Percentiles rank a stretch among this genome's conserved stretches.
Conservation (phyloP, 2,888 invertebrate genomes). For the Phrixothrix hirtus region DNA sequence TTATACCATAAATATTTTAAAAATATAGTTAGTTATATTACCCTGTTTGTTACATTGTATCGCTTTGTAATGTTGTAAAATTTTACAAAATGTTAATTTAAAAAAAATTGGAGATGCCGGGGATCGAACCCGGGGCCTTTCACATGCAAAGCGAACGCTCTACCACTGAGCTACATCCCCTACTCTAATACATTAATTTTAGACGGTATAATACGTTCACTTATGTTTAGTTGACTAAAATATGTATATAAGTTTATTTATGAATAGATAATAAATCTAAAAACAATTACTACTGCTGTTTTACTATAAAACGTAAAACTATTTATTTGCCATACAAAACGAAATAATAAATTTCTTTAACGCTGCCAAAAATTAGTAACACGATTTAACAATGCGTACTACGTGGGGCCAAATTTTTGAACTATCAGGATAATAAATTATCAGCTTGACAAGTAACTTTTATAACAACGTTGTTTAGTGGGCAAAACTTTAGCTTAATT, state of each 20-base stretch:
- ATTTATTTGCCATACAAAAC: not conserved
- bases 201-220: too few species aligned
- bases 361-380: constrained; percentile 30
- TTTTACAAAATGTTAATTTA: not conserved
- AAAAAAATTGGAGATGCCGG: constrained; percentile 82
- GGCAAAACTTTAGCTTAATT: too few species aligned
- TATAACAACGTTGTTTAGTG: constrained; percentile 13
- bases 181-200: not conserved
- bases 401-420: constrained; percentile 35
- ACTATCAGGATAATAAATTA: constrained; percentile 27
- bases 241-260: too few species aligned
- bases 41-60: not conserved
- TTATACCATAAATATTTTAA: not conserved
- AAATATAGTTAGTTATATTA: not conserved
- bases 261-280: too few species aligned
- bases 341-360: constrained; percentile 8
- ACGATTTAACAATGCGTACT: constrained; percentile 30
- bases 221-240: too few species aligned
- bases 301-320: not conserved
- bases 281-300: too few species aligned
- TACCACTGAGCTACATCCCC: constrained; percentile 98
- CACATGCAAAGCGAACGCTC: constrained; percentile 99
- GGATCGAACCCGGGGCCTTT: constrained; percentile 99
- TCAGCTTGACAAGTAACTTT: constrained; percentile 20
- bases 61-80: not conserved